phyloP scores from a whole-genome alignment of 1,140 invertebrate species.

The Pemphigus obesinymphae region DNA sequence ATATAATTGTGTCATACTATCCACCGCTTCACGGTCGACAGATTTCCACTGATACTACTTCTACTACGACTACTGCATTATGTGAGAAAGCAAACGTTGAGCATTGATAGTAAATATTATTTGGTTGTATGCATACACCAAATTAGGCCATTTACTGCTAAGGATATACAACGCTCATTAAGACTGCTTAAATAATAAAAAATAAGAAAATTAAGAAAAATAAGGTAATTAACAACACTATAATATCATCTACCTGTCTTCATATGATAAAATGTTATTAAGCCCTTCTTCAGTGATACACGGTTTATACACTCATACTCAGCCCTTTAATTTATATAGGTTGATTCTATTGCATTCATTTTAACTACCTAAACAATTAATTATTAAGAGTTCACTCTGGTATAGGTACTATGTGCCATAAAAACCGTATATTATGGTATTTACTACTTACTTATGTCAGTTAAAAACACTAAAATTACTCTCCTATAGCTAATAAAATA shows the following conservation, averaged over 20 bases:
- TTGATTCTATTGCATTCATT: background rate
- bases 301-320: background rate
- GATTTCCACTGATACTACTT: background rate
- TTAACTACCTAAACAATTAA: background rate
- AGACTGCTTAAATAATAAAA: constrained; percentile 27
- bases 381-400: background rate
- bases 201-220: constrained; percentile 15
- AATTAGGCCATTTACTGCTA: constrained; percentile 15
- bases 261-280: background rate
- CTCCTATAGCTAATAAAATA: no score
- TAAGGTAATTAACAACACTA: constrained; percentile 37
- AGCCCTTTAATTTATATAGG: background rate
- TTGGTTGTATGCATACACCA: background rate
- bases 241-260: background rate
- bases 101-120: background rate
- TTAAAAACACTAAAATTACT: no score
- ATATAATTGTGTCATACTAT: background rate
- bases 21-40: background rate
- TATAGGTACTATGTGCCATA: no score
- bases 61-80: background rate
- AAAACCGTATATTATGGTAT: no score
- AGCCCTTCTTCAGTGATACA: background rate
- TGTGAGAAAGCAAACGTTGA: constrained; percentile 29
- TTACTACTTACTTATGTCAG: no score
- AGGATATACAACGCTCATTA: constrained; percentile 23